Evolutionary conservation across 2,888 invertebrate genomes (phyloP), one percentile per base, ranked within the genome.

Genomic region (Crocallis elinguaria): DNA sequence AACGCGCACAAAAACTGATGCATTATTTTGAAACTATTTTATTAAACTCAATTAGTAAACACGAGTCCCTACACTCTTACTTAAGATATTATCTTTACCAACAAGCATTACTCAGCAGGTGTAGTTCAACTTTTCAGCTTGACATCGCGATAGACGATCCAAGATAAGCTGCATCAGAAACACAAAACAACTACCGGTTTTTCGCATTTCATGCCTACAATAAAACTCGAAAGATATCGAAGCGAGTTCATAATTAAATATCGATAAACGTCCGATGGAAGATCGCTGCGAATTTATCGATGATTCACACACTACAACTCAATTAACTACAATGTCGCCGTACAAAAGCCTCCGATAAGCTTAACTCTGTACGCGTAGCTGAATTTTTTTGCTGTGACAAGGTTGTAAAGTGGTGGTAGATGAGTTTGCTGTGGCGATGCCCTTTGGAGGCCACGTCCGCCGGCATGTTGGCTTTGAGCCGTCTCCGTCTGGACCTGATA

Each of bases 161-260:
- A 43, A 12, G 42, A 43, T 25, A 51, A 49, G 38, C n/a, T 27
- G 19, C 25, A 19, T 30, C 29, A 32, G 30, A n/a, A 45, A 33
- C n/a, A 32, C 48, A 44, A 48, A 30, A 36, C 32, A 36, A 53
- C 53, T 53, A 43, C 48, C 30, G 46, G 42, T 52, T 33, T 12
- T 38, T 38, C 48, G 45, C 51, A 33, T 43, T 43, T 13, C 33
- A 33, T 36, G 37, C 37, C 13, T 25, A 11, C 39, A 41, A 37
- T 29, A 29, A 43, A 43, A 43, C 21, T 16, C 13, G 7, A 8
- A 13, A 11, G 33, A 23, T 38, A 49, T 38, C 29, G 38, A 43
- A 30, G 19, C 49, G 36, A 45, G 67, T 64, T 73, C 69, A 76
- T 84, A 84, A 86, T 85, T 82, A 84, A 82, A 84, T 75, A 68